Conservation (phyloP, 2,113 vertebrate genomes). For the Rissa tridactyla region DNA sequence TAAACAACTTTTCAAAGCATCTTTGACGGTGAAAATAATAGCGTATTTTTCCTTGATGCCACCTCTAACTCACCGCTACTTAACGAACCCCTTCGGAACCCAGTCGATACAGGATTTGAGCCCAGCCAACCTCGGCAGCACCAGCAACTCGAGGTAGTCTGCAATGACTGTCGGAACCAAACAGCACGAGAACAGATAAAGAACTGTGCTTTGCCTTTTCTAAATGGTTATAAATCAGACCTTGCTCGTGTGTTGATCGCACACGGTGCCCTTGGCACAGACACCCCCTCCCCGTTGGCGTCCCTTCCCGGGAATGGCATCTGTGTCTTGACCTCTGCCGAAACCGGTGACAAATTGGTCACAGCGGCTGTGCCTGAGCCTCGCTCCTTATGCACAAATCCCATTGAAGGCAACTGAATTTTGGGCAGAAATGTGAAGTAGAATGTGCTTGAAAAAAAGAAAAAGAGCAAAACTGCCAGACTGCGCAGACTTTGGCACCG, state of each 20-base stretch:
- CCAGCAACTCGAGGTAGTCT: not conserved
- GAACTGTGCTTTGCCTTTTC: not conserved
- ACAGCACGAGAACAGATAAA: not conserved
- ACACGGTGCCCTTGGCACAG: not conserved
- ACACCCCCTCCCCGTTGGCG: not conserved
- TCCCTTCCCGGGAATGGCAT: not conserved
- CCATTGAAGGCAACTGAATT: not conserved
- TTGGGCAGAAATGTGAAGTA: not conserved
- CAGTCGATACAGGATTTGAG: not conserved
- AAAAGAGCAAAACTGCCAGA: not conserved
- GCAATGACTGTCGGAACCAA: not conserved
- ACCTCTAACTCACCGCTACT: not conserved
- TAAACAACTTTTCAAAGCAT: conserved; percentile 44
- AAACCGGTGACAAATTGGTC: not conserved
- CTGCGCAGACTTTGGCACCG: not conserved
- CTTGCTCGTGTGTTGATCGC: not conserved
- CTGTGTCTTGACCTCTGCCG: not conserved
- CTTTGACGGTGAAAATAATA: not conserved
- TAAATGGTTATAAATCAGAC: not conserved
- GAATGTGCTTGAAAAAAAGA: not conserved
- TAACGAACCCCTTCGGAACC: not conserved
- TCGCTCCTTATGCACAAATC: not conserved
- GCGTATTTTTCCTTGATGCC: not conserved
- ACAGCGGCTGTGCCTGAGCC: rapidly evolving
- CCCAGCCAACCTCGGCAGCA: not conserved